These are phyloP conservation scores for Adoxophyes honmai DNA, from an alignment of 1,140 invertebrate genomes.

Conservation along the genomic window DNA sequence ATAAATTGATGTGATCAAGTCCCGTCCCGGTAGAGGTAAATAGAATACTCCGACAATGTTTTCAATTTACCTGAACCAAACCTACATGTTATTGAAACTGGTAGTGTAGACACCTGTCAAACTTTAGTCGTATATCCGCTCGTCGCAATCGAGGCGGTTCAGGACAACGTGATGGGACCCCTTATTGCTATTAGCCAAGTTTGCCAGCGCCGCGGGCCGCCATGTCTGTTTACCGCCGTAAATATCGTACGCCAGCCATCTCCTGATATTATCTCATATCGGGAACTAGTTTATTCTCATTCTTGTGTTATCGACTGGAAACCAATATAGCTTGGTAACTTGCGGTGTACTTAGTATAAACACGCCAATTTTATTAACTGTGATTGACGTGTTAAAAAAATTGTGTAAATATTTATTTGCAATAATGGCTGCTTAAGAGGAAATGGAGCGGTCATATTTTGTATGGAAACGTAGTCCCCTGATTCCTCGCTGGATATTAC, in stretches of 20 bases:
- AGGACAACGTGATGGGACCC: neutral
- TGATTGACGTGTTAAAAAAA: too few species aligned
- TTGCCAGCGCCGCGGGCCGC: neutral
- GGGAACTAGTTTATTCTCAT: slow-evolving; percentile 6
- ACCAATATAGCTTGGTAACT: slow-evolving; percentile 4
- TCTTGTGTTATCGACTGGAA: slow-evolving; percentile 2
- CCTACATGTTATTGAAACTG: neutral
- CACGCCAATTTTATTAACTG: too few species aligned
- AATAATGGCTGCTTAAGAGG: too few species aligned
- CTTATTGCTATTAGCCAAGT: slow-evolving; percentile 1
- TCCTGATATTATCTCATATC: slow-evolving; percentile 13
- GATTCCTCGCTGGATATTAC: too few species aligned
- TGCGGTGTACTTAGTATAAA: too few species aligned
- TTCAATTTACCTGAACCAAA: neutral
- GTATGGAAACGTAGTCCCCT: too few species aligned
- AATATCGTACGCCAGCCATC: slow-evolving; percentile 1
- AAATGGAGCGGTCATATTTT: too few species aligned
- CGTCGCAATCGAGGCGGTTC: neutral
- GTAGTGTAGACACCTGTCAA: slow-evolving; percentile 18
- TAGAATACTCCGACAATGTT: neutral
- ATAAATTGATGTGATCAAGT: too few species aligned
- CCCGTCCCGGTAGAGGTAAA: too few species aligned
- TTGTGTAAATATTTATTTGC: too few species aligned
- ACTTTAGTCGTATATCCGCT: slow-evolving; percentile 24
- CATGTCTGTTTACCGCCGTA: neutral